phyloP scores from a whole-genome alignment of 2,888 invertebrate species.

The Drosophila maculinotata region DNA sequence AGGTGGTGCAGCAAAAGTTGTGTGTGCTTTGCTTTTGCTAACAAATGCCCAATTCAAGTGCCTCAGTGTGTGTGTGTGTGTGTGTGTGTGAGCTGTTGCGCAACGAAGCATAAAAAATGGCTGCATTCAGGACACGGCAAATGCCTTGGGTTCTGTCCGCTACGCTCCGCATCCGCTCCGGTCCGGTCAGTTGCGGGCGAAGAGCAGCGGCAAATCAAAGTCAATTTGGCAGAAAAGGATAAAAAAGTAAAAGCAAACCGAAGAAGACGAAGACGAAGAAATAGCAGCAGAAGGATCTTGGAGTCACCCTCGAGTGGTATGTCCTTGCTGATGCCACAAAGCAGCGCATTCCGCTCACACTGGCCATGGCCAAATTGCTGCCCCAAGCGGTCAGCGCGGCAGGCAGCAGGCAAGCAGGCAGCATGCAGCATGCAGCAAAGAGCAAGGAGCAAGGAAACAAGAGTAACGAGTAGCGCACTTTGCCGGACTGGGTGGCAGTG shows the following conservation, averaged over 20 bases:
- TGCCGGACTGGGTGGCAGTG: constrained; percentile 4
- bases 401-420: not conserved
- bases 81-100: constrained; percentile 42
- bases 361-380: constrained; percentile 43
- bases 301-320: constrained; percentile 58
- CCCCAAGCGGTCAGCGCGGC: constrained; percentile 27
- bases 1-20: constrained; percentile 27
- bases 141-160: constrained; percentile 26
- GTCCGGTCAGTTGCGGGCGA: constrained; percentile 27
- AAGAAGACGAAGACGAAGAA: constrained; percentile 14
- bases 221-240: constrained; percentile 66
- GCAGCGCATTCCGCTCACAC: constrained; percentile 32
- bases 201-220: constrained; percentile 61
- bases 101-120: constrained; percentile 72
- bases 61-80: constrained; percentile 11
- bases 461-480: constrained; percentile 16
- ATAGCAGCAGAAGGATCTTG: constrained; percentile 41
- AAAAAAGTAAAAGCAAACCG: not conserved
- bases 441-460: constrained; percentile 1
- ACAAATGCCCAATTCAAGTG: constrained; percentile 44
- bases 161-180: too few species aligned
- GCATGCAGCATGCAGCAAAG: constrained; percentile 1
- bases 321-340: constrained; percentile 55
- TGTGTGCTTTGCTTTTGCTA: constrained; percentile 38
- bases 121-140: constrained; percentile 50